phyloP scores from a whole-genome alignment of 2,113 vertebrate species.

The Benitochromis conjunctus region DNA sequence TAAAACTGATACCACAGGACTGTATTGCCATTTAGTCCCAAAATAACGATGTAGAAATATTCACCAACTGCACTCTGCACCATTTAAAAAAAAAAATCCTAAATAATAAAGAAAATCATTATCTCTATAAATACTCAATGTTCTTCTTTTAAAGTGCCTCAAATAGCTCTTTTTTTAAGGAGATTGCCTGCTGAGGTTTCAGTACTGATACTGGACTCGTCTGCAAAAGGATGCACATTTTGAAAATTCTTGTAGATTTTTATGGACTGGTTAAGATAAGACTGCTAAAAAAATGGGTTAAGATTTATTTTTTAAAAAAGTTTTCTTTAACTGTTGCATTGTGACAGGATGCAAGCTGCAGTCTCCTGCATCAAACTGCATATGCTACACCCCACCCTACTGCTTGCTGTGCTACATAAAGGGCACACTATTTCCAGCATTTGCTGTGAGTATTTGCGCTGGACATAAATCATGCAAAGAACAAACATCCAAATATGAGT shows the following conservation, averaged over 20 bases:
- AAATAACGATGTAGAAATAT: background rate
- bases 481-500: conserved; percentile 8
- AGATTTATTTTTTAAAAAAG: background rate
- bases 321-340: background rate
- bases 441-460: background rate
- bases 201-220: background rate
- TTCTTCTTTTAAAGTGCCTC: background rate
- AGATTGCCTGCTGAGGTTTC: background rate
- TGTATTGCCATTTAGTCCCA: background rate
- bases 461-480: conserved; percentile 1
- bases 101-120: background rate
- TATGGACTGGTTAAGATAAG: background rate
- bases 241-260: background rate
- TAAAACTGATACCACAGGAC: background rate
- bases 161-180: background rate
- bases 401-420: conserved; percentile 3
- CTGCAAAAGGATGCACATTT: background rate
- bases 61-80: background rate
- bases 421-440: background rate
- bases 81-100: background rate
- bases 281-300: background rate
- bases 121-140: background rate
- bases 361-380: background rate
- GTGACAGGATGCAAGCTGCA: background rate
- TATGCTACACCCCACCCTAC: background rate